phyloP scores from a whole-genome alignment of 2,797 vertebrate genomes.

The Pipistrellus kuhlii region DNA sequence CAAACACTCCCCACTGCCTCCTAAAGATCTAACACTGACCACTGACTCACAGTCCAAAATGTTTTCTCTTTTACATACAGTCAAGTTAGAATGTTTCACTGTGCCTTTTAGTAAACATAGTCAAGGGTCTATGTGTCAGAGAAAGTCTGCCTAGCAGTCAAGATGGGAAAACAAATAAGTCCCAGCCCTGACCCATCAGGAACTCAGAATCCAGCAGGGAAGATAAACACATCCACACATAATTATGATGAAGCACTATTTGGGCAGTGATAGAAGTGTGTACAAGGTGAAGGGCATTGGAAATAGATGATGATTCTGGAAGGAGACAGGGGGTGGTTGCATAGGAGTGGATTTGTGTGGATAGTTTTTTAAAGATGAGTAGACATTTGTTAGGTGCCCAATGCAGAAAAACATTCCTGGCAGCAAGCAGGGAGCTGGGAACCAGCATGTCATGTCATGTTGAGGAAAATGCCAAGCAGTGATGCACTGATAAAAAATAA shows the following conservation, averaged over 20 bases:
- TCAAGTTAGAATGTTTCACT: background rate
- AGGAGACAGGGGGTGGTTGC: background rate
- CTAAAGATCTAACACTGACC: background rate
- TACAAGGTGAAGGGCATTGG: background rate
- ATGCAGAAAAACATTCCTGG: background rate
- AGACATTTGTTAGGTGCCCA: slow-evolving; percentile 9
- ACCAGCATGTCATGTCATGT: background rate
- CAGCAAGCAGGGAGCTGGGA: background rate
- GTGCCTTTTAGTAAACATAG: slow-evolving; percentile 28
- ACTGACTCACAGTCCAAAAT: too few species aligned
- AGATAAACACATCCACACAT: background rate
- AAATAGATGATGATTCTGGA: background rate
- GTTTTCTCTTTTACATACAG: background rate
- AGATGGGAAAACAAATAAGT: background rate
- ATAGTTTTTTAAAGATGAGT: slow-evolving; percentile 14
- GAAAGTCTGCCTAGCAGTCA: background rate
- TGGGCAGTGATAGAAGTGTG: background rate
- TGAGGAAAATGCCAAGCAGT: background rate
- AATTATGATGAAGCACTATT: background rate
- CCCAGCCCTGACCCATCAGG: background rate
- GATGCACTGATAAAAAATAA: background rate
- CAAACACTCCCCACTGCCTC: background rate
- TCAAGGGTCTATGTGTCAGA: background rate
- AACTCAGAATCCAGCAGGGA: background rate
- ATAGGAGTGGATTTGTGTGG: background rate